phyloP scores from a whole-genome alignment of 2,888 invertebrate genomes.

The Pteria penguin region DNA sequence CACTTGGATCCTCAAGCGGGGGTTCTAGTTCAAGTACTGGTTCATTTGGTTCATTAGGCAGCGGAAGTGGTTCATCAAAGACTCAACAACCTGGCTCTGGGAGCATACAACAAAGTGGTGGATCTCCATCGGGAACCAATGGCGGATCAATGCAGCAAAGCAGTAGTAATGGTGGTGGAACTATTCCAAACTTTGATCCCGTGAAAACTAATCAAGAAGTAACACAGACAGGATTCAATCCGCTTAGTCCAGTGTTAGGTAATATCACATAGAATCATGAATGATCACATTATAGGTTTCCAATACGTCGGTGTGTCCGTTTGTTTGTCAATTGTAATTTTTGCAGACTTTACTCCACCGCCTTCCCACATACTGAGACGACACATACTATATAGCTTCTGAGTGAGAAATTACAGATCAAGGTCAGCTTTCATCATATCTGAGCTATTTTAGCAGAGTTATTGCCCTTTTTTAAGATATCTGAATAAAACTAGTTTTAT shows the following conservation, averaged over 20 bases:
- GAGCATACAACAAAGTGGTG: constrained; percentile 1
- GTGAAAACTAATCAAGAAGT: constrained; percentile 51
- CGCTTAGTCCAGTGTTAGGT: constrained; percentile 57
- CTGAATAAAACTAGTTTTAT: too few relatives aligned
- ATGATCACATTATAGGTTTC: too few relatives aligned
- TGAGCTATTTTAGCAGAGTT: too few relatives aligned
- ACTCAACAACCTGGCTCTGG: constrained; percentile 4
- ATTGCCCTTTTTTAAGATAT: too few relatives aligned
- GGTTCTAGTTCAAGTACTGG: neutral
- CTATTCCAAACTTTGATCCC: constrained; percentile 47
- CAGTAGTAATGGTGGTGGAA: constrained; percentile 28
- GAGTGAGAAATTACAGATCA: neutral
- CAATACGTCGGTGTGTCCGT: too few relatives aligned
- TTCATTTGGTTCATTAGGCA: neutral
- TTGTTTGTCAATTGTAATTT: too few relatives aligned
- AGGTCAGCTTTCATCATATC: too few relatives aligned
- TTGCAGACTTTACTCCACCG: too few relatives aligned
- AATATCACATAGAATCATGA: neutral
- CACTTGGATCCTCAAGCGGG: constrained; percentile 1
- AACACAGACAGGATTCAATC: constrained; percentile 55
- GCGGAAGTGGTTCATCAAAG: neutral
- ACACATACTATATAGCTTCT: too few relatives aligned
- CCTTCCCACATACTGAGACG: too few relatives aligned
- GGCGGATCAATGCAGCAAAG: neutral
- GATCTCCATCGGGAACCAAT: constrained; percentile 2